phyloP scores from a whole-genome alignment of 2,888 invertebrate species.

The Oxystoma pomonae region DNA sequence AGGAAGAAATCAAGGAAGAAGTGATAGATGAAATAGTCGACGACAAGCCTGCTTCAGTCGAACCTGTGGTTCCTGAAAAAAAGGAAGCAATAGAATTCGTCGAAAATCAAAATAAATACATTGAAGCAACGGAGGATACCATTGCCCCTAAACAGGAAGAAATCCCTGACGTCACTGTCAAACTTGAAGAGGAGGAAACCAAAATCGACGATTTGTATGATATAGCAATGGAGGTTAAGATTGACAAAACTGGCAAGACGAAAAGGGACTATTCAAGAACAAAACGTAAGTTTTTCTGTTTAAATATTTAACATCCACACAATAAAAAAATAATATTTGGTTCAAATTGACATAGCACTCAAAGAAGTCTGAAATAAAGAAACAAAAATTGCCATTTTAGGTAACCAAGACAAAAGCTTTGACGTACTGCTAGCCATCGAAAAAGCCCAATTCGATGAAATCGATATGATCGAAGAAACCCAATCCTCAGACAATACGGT shows the following conservation, averaged over 20 bases:
- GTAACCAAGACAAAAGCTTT: constrained; percentile 45
- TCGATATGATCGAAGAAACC: constrained; percentile 35
- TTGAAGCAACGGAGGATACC: too few relatives aligned
- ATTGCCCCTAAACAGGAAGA: too few relatives aligned
- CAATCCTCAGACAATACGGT: constrained; percentile 31
- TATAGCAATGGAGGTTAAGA: constrained; percentile 54
- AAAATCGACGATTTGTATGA: constrained; percentile 44
- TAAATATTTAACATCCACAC: too few relatives aligned
- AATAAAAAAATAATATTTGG: constrained; percentile 46
- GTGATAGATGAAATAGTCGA: constrained; percentile 21
- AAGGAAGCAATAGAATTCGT: too few relatives aligned
- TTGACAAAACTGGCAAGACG: constrained; percentile 59
- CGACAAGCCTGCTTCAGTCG: constrained; percentile 18
- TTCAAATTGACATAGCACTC: too few relatives aligned
- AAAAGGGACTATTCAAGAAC: constrained; percentile 59
- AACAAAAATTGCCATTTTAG: too few relatives aligned
- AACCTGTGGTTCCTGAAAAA: too few relatives aligned
- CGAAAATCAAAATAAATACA: too few relatives aligned
- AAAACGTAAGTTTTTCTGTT: constrained; percentile 45
- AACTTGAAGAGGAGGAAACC: constrained; percentile 1
- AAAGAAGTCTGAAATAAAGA: too few relatives aligned
- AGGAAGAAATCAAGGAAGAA: constrained; percentile 23
- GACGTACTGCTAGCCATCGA: constrained; percentile 45
- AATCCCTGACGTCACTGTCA: background rate
- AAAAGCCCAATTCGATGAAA: constrained; percentile 42